These are phyloP conservation scores for Vimba vimba DNA, from an alignment of 2,113 vertebrate genomes.

Conservation along the genomic window DNA sequence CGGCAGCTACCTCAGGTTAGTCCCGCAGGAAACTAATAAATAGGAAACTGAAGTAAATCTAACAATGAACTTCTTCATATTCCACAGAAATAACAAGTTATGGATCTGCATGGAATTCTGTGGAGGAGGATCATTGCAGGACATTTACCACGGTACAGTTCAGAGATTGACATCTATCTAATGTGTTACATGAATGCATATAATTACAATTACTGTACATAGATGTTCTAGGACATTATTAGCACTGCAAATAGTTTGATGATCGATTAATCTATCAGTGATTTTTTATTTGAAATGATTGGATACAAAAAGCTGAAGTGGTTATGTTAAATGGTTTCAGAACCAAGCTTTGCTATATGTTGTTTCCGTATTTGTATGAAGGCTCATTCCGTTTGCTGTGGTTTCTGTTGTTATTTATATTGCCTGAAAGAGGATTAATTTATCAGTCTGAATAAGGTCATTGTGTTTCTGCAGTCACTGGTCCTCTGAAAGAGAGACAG, in stretches of 20 bases:
- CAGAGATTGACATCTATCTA: not conserved
- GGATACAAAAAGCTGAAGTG: not conserved
- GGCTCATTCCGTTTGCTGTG: not conserved
- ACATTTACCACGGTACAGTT: conserved; percentile 81
- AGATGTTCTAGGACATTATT: not conserved
- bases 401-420: not conserved
- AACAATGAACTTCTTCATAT: not conserved
- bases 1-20: conserved; percentile 81
- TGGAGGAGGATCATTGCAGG: conserved; percentile 79
- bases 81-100: conserved; percentile 75
- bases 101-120: conserved; percentile 85
- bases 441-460: conserved; percentile 7
- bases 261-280: not conserved
- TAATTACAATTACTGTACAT: not conserved
- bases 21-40: no score
- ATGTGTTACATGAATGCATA: not conserved
- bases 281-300: not conserved
- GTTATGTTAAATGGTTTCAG: not conserved
- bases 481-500: conserved; percentile 79
- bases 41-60: not conserved
- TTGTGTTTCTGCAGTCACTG: conserved; percentile 69
- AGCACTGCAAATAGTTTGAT: not conserved
- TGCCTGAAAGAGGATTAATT: conserved; percentile 27
- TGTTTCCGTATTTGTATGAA: not conserved
- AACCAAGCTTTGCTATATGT: not conserved